Evolutionary conservation across 2,113 vertebrate genomes (phyloP).

Genomic region (Uropsilus gracilis): DNA sequence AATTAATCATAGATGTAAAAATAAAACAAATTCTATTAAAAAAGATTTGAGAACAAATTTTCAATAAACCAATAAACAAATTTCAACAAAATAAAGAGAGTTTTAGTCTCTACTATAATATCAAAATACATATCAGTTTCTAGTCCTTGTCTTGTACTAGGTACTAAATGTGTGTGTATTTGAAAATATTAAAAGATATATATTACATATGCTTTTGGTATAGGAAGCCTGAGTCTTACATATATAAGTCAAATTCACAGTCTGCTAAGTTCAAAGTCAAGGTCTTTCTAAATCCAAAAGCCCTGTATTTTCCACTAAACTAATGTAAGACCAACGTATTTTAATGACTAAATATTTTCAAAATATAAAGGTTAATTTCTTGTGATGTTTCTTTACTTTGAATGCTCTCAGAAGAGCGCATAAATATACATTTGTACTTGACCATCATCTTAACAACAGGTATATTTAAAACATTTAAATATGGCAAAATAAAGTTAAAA

Average conservation of each 20-base stretch:
- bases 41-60: background rate
- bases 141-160: background rate
- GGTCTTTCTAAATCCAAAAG: background rate
- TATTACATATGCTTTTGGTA: background rate
- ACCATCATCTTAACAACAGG: background rate
- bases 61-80: background rate
- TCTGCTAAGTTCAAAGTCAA: background rate
- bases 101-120: background rate
- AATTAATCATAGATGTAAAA: background rate
- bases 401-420: background rate
- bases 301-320: background rate
- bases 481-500: background rate
- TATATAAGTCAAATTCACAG: background rate
- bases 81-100: background rate
- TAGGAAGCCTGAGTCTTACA: background rate
- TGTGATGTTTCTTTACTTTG: background rate
- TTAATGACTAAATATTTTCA: background rate
- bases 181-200: background rate
- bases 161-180: background rate
- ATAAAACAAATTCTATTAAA: background rate
- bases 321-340: background rate
- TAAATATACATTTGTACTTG: background rate
- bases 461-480: constrained; percentile 25
- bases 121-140: background rate
- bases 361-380: background rate